These are phyloP conservation scores for Machimus atricapillus DNA, from an alignment of 2,888 invertebrate species.

Conservation along the genomic window DNA sequence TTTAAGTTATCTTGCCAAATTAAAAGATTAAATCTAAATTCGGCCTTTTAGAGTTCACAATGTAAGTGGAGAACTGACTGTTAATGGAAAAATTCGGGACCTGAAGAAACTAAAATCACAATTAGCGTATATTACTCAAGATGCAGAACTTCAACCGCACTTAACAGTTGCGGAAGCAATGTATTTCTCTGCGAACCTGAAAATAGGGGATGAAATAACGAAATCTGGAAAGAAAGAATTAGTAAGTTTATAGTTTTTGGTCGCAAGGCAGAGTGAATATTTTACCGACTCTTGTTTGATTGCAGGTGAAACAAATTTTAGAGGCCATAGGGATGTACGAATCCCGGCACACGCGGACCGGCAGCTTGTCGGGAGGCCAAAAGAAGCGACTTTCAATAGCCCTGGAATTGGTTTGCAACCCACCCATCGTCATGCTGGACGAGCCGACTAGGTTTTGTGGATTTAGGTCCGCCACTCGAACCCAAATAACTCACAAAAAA, in stretches of 20 bases:
- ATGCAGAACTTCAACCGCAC: slow-evolving; percentile 80
- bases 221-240: slow-evolving; percentile 69
- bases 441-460: slow-evolving; percentile 84
- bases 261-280: not conserved
- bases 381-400: slow-evolving; percentile 89
- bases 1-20: not conserved
- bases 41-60: slow-evolving; percentile 53
- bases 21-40: not conserved
- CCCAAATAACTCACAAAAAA: not conserved
- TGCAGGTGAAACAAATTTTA: slow-evolving; percentile 80
- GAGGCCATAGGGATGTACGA: slow-evolving; percentile 76
- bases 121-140: slow-evolving; percentile 91
- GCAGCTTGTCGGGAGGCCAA: slow-evolving; percentile 85
- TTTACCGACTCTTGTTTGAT: not conserved
- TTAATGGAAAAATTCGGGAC: slow-evolving; percentile 76
- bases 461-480: not conserved
- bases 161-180: slow-evolving; percentile 87
- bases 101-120: slow-evolving; percentile 74
- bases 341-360: slow-evolving; percentile 72
- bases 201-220: slow-evolving; percentile 73
- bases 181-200: slow-evolving; percentile 84
- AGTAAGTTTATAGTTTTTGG: slow-evolving; percentile 63
- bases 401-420: slow-evolving; percentile 88
- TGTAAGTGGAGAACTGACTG: slow-evolving; percentile 71
- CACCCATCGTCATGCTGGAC: slow-evolving; percentile 91